Base-by-base conservation (phyloP, 2,113 vertebrate genomes). In the Aphyosemion australe region DNA sequence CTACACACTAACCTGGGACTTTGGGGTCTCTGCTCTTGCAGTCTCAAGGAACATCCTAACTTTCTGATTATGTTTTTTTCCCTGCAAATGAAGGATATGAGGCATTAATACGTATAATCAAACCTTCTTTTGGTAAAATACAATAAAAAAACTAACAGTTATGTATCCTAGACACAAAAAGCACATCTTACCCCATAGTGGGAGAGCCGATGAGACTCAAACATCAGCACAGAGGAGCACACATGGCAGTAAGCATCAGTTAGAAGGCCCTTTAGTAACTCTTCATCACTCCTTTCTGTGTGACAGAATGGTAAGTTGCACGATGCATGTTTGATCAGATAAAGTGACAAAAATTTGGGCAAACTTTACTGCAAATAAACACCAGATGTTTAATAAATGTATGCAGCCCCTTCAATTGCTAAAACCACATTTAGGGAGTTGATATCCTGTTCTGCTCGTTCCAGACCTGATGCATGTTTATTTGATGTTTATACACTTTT, bases 41-140 rank as follows among this genome's bases (percentile, higher is more conserved):
- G 62, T 83, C 31, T 91, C 89, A 79, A 95, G 79, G 74, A 92
- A 93, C 56, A 89, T 56, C 32, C 54, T 91, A 77, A 96, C 81
- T 70, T 93, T 95, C 69, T 93, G 86, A 55, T 93, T 89, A 51
- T 96, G 95, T 45, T 88, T 94, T 89, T 94, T 94, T 63, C 95
- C 94, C 95, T 97, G 79, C 49, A 89, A 48, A 58, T 10, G 10
- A 58, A 6, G 52, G 42, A 83, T 0, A 78, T 1, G 6, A 74
- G n/a, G 61, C 4, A 26, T 52, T 6, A 13, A 26, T 2, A 12
- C 5, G 26, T 26, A 5, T 26, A 26, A 26, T 26, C 26, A 26
- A 26, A 26, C 26, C 26, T 26, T 5, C 5, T 26, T 26, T 26
- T 26, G 26, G 26, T 26, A 26, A 26, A 26, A 26, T 26, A 26